These are phyloP conservation scores for Halyomorpha halys DNA, from an alignment of 1,140 invertebrate genomes.

Conservation along the genomic window DNA sequence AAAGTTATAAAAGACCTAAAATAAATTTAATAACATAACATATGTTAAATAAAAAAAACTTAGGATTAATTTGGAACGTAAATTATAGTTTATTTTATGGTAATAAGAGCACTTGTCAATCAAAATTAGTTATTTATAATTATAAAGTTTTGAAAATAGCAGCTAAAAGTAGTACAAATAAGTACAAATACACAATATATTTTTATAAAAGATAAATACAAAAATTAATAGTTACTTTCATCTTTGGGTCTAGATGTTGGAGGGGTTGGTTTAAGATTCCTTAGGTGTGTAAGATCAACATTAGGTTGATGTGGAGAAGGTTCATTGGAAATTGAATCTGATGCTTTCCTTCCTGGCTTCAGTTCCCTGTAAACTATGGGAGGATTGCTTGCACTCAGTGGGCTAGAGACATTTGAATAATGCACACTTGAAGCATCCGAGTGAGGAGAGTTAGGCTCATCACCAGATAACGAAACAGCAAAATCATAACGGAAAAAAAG, in stretches of 20 bases:
- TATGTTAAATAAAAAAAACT: neutral
- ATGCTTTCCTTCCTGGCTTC: constrained; percentile 57
- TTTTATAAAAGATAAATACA: neutral
- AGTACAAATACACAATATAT: too few relatives aligned
- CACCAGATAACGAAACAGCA: constrained; percentile 29
- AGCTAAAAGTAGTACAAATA: too few relatives aligned
- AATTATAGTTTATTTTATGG: neutral
- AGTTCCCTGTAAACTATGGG: constrained; percentile 64
- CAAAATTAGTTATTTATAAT: too few relatives aligned
- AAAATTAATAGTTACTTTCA: constrained; percentile 26
- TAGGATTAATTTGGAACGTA: neutral
- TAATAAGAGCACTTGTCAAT: neutral
- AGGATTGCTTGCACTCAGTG: constrained; percentile 38
- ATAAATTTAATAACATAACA: too few relatives aligned
- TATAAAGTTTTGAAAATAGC: too few relatives aligned
- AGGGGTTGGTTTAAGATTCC: constrained; percentile 43
- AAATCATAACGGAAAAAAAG: constrained; percentile 49
- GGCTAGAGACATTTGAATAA: constrained; percentile 49
- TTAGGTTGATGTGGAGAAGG: constrained; percentile 38
- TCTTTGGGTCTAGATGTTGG: constrained; percentile 11
- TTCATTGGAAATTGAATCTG: constrained; percentile 38
- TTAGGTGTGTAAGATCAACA: constrained; percentile 36
- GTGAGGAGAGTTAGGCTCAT: constrained; percentile 44
- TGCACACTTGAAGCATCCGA: constrained; percentile 37
- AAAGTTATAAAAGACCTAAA: too few relatives aligned